Evolutionary conservation across 1,140 invertebrate genomes (phyloP).

Genomic region (Drosophila bocki): DNA sequence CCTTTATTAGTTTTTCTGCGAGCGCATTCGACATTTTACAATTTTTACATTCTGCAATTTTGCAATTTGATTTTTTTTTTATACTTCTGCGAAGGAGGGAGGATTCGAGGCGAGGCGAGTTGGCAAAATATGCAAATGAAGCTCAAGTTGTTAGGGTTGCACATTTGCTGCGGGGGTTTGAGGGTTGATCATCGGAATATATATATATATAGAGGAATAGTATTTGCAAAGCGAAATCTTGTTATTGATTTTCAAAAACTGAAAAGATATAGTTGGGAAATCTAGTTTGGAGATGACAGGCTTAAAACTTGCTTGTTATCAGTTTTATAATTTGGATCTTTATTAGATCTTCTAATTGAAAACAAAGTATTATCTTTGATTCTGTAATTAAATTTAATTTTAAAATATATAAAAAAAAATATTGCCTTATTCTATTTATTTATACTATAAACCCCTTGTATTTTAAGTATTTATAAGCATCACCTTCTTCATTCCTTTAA

Average conservation of each 20-base stretch:
- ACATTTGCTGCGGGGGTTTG: constrained; percentile 30
- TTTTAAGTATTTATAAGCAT: too few species aligned
- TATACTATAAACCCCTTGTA: background rate
- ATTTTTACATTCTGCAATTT: constrained; percentile 65
- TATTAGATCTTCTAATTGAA: background rate
- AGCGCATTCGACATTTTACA: constrained; percentile 65
- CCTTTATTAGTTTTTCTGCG: constrained; percentile 66
- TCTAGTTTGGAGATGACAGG: background rate
- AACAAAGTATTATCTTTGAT: background rate
- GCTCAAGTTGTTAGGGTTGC: constrained; percentile 76
- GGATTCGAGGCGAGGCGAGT: constrained; percentile 30
- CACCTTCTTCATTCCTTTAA: background rate
- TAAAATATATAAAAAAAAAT: background rate
- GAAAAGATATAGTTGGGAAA: background rate
- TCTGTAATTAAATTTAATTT: background rate
- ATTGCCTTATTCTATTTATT: background rate
- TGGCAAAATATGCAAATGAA: constrained; percentile 80
- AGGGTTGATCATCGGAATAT: constrained; percentile 64
- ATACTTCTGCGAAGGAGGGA: constrained; percentile 32
- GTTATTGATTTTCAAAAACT: constrained; percentile 45
- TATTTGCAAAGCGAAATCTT: constrained; percentile 26
- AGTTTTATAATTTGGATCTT: background rate
- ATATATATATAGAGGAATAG: constrained; percentile 18
- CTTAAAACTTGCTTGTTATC: background rate
- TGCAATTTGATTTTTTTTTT: constrained; percentile 61